Percentiles rank a stretch among this genome's conserved stretches.
Conservation (phyloP, 1,140 invertebrate genomes). For the Pararge aegeria region DNA sequence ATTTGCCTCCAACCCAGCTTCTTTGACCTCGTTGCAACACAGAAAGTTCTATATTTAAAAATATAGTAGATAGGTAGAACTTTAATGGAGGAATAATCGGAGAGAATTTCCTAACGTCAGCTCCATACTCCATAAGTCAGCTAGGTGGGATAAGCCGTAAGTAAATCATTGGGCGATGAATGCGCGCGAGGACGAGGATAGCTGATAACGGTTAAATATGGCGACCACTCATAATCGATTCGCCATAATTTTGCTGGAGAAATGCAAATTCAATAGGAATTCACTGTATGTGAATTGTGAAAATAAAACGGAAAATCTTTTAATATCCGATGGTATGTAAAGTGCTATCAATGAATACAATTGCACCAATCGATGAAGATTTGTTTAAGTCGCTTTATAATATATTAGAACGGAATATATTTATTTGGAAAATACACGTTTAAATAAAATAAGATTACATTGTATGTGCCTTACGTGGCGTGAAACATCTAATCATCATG, state of each 20-base stretch:
- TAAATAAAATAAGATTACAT: too few species aligned
- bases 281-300: not conserved
- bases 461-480: too few species aligned
- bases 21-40: too few species aligned
- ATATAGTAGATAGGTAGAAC: not conserved
- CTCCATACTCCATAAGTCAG: constrained; percentile 55
- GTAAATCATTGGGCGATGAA: constrained; percentile 69
- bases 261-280: constrained; percentile 18
- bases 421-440: too few species aligned
- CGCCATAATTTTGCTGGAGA: constrained; percentile 32
- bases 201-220: constrained; percentile 72
- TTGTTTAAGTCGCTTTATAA: too few species aligned
- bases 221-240: constrained; percentile 56
- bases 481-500: too few species aligned
- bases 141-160: constrained; percentile 62
- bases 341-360: too few species aligned
- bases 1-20: too few species aligned
- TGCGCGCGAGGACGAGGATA: constrained; percentile 49
- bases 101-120: constrained; percentile 15
- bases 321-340: too few species aligned
- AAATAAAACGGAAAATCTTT: not conserved
- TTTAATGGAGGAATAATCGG: constrained; percentile 5
- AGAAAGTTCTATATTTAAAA: too few species aligned
- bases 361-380: too few species aligned
- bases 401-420: too few species aligned